Base-by-base conservation (phyloP, 2,113 vertebrate species). In the Excalfactoria chinensis region DNA sequence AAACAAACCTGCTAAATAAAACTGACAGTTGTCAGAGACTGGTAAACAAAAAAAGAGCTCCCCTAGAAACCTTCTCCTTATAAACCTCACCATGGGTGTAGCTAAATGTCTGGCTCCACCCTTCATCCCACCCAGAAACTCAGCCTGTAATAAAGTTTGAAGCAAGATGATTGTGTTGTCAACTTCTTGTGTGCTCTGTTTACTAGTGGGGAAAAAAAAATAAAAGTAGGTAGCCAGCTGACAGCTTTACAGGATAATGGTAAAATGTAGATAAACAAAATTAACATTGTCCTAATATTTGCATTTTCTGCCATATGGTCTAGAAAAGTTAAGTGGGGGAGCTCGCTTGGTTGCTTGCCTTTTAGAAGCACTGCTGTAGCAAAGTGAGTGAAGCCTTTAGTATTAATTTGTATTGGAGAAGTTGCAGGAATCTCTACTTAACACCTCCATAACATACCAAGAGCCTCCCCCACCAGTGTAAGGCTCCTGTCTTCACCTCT, bases 91-190 rank as follows among this genome's bases (percentile, higher is more conserved):
- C 21, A 37, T 71, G 75, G 95, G 95, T 90, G 95, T 85, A 94
- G 86, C 46, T 91, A 93, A 92, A 85, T 85, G 1, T 67, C 35
- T 89, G 44, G 89, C 91, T 91, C 96, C 95, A 84, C 96, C 95
- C 51, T 83, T 68, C 56, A 89, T 68, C 84, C 72, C 62, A 91
- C 71, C 81, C 84, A 68, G 87, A 89, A 92, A 91, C 69, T 55
- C 79, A 72, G 62, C 84, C 68, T 64, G 74, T 19, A 1, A 70
- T 63, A 84, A 55, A 5, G 21, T 66, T 78, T 53, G 53, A 15
- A 63, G 32, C 22, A 90, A 83, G 59, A 26, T 14, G 48, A 40
- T 71, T n/a, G 73, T 80, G 82, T 59, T 77, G 32, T 70, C 22
- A 80, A 14, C 8, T 43, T 59, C 13, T 64, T 35, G 62, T 8